Evolutionary conservation across 2,888 invertebrate genomes (phyloP), one percentile per base, ranked within the genome.

Genomic region (Drosophila bunnanda): DNA sequence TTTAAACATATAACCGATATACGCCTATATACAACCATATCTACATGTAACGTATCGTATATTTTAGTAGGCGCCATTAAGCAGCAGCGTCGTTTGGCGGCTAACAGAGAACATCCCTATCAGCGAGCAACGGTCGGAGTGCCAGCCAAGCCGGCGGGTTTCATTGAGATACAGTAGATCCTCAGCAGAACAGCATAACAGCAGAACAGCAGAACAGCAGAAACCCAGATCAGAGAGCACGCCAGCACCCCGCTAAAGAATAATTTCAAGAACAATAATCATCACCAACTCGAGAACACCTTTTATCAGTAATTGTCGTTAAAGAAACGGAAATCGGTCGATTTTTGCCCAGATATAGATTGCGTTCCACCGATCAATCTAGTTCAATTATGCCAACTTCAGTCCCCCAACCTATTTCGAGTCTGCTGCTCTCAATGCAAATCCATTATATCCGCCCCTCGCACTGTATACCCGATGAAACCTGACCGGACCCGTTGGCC

Each of bases 21-120:
- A 67, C 67, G 53, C 61, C 67, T 75, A 66, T 53, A 58, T 50
- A 61, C 55, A 54, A 67, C 61, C 57, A 70, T 66, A 79, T 77
- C 77, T 69, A 75, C 62, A 84, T 88, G 81, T 82, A 89, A 89
- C 82, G 85, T 87, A 88, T 86, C 89, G 81, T 88, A 84, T 90
- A 90, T 91, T 91, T 82, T 92, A 93, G 91, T 93, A 92, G 93
- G 92, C 89, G 92, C 92, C 90, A 86, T 93, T 89, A 93, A 92
- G 94, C 94, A 94, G 94, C 95, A 95, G 95, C 96, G 96, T 97
- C 96, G 96, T 96, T 94, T 96, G 96, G 94, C 95, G 96, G 94
- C 95, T 94, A 92, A 91, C 89, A 91, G 98, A 95, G 98, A 98
- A 94, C 98, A 98, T 96, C 98, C 98, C 94, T 98, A 98, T 95